Base-by-base conservation (phyloP, 2,888 invertebrate species). In the Hypsopygia costalis region DNA sequence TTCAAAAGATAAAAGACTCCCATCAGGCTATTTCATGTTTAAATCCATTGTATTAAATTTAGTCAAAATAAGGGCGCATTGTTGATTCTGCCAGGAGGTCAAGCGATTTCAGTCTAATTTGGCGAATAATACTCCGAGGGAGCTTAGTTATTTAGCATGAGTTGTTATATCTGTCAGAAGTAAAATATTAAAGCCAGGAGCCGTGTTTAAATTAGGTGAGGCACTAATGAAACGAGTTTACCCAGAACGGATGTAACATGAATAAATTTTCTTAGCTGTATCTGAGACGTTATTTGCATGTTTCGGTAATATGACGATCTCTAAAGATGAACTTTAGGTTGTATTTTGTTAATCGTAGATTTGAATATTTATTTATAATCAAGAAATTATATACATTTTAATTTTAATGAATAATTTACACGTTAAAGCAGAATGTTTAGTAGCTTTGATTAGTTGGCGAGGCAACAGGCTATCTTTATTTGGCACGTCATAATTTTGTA, bases 181-280 rank as follows among this genome's bases (percentile, higher is more conserved):
- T 32, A 32, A 32, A 32, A 32, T 16, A 32, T 32, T 32, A 32
- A 32, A 16, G 32, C 32, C 1, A 16, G 32, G 12, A 6, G 32
- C 32, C 32, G 8, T 12, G 16, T 32, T 32, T 32, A 32, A 32
- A 32, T 32, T 16, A 32, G 32, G n/a, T 4, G 16, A 5, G 32
- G 16, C 16, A 12, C 32, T 32, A 32, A 32, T 32, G 32, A 32
- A 32, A 32, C n/a, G 32, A 16, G 32, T 32, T 16, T 11, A 32
- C 32, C 30, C 10, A 12, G 31, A 4, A 25, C 25, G 25, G 25
- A 25, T 25, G 25, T 25, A 21, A 25, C 25, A 25, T 25, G 25
- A 25, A 25, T 25, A 25, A 25, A 25, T 25, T 25, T 25, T 25
- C 25, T 25, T 3, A 8, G n/a, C 25, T 4, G 25, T 25, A 4